These are phyloP conservation scores for Haliclystus octoradiatus DNA, from an alignment of 30 jellyfish, hydroid and myxozoan genomes.

Conservation along the genomic window DNA sequence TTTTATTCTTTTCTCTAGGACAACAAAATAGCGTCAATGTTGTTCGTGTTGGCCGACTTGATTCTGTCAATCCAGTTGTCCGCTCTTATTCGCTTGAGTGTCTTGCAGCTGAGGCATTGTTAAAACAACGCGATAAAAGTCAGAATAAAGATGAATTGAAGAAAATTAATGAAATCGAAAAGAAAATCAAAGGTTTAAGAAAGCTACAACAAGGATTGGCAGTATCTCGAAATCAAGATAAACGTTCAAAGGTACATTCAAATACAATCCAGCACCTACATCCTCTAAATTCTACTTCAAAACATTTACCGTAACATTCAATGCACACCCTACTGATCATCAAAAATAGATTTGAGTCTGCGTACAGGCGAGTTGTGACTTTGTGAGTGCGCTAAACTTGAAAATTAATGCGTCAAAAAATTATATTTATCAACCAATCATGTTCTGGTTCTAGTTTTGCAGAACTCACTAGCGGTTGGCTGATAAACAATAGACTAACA, in stretches of 20 bases:
- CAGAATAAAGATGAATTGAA: not conserved
- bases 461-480: no score
- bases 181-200: constrained; percentile 31
- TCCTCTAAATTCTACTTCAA: not conserved
- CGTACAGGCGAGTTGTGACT: no score
- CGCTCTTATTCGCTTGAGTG: constrained; percentile 28
- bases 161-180: constrained; percentile 19
- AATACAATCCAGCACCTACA: not conserved
- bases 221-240: constrained; percentile 25
- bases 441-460: no score
- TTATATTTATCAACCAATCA: no score
- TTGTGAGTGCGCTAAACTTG: no score
- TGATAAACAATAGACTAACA: no score
- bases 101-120: constrained; percentile 25
- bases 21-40: no score
- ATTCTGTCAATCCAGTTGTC: not conserved
- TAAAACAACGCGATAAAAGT: not conserved
- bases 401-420: no score
- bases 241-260: constrained; percentile 5
- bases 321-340: no score
- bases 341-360: no score
- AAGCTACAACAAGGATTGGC: constrained; percentile 28
- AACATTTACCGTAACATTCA: not conserved
- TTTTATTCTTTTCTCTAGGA: no score
- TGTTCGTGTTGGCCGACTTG: not conserved